phyloP scores from a whole-genome alignment of 1,140 invertebrate species.

The Mesaphorura yosii region DNA sequence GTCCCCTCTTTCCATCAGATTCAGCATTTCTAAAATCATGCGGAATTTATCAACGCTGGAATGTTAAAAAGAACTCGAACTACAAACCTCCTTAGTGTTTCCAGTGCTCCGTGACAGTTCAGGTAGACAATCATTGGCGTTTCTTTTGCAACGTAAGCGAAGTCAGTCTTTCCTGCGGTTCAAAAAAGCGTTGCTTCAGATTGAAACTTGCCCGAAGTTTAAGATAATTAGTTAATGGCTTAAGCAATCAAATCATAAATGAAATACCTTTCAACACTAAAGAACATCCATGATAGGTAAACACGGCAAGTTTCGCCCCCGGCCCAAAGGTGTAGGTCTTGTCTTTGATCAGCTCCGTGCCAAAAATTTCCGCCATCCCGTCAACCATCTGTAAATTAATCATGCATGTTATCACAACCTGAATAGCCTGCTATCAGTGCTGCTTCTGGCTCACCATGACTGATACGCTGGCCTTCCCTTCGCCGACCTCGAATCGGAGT shows the following conservation, averaged over 20 bases:
- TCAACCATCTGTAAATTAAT: slow-evolving; percentile 57
- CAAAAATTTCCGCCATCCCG: slow-evolving; percentile 91
- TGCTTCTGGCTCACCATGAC: slow-evolving; percentile 51
- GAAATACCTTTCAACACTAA: slow-evolving; percentile 50
- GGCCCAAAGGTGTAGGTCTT: slow-evolving; percentile 81
- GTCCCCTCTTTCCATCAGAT: slow-evolving; percentile 45
- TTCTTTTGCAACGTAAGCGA: slow-evolving; percentile 87
- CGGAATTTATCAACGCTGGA: background rate
- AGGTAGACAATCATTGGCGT: slow-evolving; percentile 88
- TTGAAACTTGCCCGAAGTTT: too few species aligned
- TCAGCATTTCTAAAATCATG: slow-evolving; percentile 17
- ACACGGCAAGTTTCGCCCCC: slow-evolving; percentile 89
- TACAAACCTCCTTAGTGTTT: slow-evolving; percentile 39
- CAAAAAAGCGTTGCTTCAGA: too few species aligned
- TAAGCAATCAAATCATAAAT: background rate
- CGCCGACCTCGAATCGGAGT: slow-evolving; percentile 85
- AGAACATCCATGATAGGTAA: slow-evolving; percentile 88
- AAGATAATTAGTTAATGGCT: slow-evolving; percentile 75
- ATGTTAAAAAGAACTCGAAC: background rate
- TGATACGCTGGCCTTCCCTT: slow-evolving; percentile 68
- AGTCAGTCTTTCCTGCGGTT: slow-evolving; percentile 75
- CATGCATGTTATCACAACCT: slow-evolving; percentile 14
- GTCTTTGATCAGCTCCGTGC: slow-evolving; percentile 86
- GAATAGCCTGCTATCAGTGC: background rate
- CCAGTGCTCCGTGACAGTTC: slow-evolving; percentile 87